A percentile compares a stretch with the other conserved stretches of the same genome.
Evolutionary conservation across 2,888 invertebrate species (phyloP).

Genomic region (Phorcus lineatus): DNA sequence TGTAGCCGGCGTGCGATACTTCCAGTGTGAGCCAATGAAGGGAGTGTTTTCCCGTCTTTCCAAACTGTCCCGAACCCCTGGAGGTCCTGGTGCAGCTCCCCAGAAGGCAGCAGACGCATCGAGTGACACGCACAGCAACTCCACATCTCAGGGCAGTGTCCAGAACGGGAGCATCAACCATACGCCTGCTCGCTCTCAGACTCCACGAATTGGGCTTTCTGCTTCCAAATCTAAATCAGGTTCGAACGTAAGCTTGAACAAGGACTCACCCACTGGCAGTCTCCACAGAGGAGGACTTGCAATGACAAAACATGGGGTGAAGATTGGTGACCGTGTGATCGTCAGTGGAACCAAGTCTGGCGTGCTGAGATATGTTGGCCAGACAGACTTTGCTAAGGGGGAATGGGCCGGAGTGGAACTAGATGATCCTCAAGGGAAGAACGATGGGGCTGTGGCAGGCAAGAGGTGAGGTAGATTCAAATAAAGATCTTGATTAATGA

Average conservation of each 20-base stretch:
- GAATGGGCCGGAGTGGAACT: conserved; percentile 97
- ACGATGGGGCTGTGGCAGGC: conserved; percentile 95
- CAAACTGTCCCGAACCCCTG: conserved; percentile 79
- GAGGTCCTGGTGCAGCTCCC: conserved; percentile 35
- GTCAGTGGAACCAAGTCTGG: conserved; percentile 84
- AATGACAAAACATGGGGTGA: conserved; percentile 49
- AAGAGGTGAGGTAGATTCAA: conserved; percentile 82
- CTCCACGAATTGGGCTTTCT: conserved; percentile 47
- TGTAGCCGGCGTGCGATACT: conserved; percentile 74
- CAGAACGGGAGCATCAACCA: conserved; percentile 32
- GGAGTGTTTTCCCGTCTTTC: conserved; percentile 80
- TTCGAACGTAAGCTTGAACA: conserved; percentile 48
- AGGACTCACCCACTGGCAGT: conserved; percentile 56
- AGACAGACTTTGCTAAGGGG: conserved; percentile 92
- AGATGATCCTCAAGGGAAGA: conserved; percentile 94
- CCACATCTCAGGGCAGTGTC: conserved; percentile 39
- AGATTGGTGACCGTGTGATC: conserved; percentile 72
- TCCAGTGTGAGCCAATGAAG: conserved; percentile 74
- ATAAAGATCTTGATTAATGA: background rate
- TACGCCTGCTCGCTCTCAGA: conserved; percentile 38
- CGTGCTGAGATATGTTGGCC: conserved; percentile 88
- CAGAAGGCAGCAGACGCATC: conserved; percentile 6
- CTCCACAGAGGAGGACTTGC: conserved; percentile 48
- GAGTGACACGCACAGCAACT: conserved; percentile 29
- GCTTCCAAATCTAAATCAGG: conserved; percentile 39